These are phyloP conservation scores for Podarcis siculus DNA, from an alignment of 2,797 vertebrate species.

Conservation along the genomic window DNA sequence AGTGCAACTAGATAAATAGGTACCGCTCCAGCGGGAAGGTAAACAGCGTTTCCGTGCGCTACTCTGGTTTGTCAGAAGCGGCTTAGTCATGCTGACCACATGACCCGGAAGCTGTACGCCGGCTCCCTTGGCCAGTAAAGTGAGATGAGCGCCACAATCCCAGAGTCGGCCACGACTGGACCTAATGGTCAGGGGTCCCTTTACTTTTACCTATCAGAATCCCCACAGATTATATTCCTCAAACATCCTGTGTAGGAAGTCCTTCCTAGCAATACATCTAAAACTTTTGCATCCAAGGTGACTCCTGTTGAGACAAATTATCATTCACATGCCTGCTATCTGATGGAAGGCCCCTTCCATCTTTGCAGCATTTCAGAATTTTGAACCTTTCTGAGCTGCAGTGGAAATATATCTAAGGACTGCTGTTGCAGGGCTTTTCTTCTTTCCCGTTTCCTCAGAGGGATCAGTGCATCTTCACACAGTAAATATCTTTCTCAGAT, in stretches of 20 bases:
- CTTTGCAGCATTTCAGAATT: conserved; percentile 52
- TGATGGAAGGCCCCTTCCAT: conserved; percentile 50
- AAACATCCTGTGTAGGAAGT: neutral
- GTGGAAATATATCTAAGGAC: conserved; percentile 44
- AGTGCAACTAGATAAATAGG: no score
- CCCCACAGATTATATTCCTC: neutral
- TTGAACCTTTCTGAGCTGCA: conserved; percentile 41
- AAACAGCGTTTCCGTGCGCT: no score
- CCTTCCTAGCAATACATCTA: neutral
- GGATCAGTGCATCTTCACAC: conserved; percentile 69
- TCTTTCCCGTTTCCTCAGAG: conserved; percentile 64
- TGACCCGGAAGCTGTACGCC: no score
- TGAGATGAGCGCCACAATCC: no score
- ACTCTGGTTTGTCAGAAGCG: no score
- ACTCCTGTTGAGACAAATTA: conserved; percentile 35
- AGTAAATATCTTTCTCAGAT: conserved; percentile 72
- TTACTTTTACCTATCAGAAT: neutral
- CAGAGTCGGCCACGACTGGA: no score
- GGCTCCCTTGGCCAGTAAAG: no score
- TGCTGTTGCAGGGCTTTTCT: conserved; percentile 60
- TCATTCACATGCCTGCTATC: conserved; percentile 49
- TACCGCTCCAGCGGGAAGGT: no score
- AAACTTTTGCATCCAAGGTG: conserved; percentile 46
- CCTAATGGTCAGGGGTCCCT: no score
- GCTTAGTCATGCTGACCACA: no score